These are phyloP conservation scores for Chaunax sp. DNA, from an alignment of 2,797 vertebrate genomes.

Conservation along the genomic window DNA sequence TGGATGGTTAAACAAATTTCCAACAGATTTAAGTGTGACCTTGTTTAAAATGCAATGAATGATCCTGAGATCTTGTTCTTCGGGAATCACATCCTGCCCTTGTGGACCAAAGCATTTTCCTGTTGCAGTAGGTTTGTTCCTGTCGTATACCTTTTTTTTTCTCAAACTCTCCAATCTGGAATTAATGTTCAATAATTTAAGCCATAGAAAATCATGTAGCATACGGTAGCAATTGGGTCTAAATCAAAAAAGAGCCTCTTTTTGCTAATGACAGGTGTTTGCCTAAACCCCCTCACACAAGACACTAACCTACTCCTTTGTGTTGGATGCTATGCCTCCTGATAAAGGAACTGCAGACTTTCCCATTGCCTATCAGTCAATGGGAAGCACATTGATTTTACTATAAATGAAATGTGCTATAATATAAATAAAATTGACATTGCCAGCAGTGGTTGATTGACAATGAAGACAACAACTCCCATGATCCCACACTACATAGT, in stretches of 20 bases:
- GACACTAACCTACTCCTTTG: conserved; percentile 36
- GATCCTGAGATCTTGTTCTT: conserved; percentile 21
- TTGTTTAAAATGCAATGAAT: conserved; percentile 50
- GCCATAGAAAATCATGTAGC: conserved; percentile 22
- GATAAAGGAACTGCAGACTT: not conserved
- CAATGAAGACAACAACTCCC: too few species aligned
- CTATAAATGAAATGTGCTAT: too few species aligned
- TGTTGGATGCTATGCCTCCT: conserved; percentile 35
- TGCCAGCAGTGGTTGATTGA: too few species aligned
- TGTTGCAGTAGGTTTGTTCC: too few species aligned
- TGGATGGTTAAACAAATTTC: conserved; percentile 53
- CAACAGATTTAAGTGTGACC: conserved; percentile 29
- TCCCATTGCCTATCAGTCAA: too few species aligned
- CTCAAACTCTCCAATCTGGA: too few species aligned
- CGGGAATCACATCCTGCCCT: conserved; percentile 4
- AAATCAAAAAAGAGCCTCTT: conserved; percentile 47
- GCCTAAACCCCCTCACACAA: conserved; percentile 36
- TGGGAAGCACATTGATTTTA: too few species aligned
- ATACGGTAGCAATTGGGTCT: conserved; percentile 30
- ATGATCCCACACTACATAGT: too few species aligned
- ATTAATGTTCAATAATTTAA: too few species aligned
- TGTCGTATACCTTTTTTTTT: too few species aligned
- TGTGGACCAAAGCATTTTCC: not conserved
- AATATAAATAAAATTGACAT: too few species aligned
- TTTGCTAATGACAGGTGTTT: conserved; percentile 43